These are phyloP conservation scores for Puffinus mauretanicus DNA, from an alignment of 2,113 vertebrate genomes.

Conservation along the genomic window DNA sequence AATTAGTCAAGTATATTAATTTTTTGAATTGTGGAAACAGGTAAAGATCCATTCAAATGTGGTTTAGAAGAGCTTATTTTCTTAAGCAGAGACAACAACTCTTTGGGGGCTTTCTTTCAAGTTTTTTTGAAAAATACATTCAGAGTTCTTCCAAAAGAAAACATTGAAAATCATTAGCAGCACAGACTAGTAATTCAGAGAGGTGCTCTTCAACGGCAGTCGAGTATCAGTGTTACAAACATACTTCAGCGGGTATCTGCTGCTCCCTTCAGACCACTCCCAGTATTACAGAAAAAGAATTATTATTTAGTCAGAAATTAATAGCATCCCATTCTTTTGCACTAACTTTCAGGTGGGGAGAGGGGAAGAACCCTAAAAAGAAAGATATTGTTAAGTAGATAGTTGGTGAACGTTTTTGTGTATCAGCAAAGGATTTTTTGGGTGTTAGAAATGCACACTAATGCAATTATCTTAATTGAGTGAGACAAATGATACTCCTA, in stretches of 20 bases:
- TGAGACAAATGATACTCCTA: background rate
- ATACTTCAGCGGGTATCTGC: background rate
- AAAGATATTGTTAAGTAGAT: background rate
- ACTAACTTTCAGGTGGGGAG: background rate
- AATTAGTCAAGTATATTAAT: background rate
- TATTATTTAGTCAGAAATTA: background rate
- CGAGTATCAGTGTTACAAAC: fast-evolving
- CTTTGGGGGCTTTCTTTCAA: background rate
- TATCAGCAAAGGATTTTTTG: background rate
- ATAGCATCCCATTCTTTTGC: background rate
- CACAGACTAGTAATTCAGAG: background rate
- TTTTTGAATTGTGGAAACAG: background rate
- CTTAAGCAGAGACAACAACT: background rate
- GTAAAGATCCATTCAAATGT: background rate
- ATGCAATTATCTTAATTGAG: background rate
- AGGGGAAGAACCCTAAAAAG: background rate
- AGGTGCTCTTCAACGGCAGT: background rate
- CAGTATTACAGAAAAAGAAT: background rate
- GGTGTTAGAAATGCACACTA: background rate
- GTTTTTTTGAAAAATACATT: background rate
- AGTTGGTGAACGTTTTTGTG: background rate
- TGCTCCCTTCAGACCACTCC: conserved; percentile 33
- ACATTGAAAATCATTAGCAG: background rate
- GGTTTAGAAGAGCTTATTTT: background rate
- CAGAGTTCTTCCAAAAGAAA: background rate